phyloP scores from a whole-genome alignment of 2,797 vertebrate species.

The Dallia pectoralis region DNA sequence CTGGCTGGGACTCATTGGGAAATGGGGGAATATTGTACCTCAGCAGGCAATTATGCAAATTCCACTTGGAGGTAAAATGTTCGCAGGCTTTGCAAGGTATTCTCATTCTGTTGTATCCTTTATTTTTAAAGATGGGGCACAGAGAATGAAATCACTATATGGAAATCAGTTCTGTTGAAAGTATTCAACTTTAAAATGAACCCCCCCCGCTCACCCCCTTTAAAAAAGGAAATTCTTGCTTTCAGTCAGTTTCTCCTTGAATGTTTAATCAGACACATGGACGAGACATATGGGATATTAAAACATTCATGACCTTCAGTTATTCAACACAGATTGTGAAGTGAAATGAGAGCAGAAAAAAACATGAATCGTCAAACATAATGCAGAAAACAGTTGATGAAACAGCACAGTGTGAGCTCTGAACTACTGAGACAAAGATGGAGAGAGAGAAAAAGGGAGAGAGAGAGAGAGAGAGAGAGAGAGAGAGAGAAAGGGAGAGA shows the following conservation, averaged over 20 bases:
- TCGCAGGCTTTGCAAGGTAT: constrained; percentile 41
- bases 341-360: constrained; percentile 20
- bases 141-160: constrained; percentile 18
- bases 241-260: constrained; percentile 13
- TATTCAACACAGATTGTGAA: constrained; percentile 22
- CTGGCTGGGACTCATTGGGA: constrained; percentile 44
- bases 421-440: not conserved
- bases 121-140: constrained; percentile 2
- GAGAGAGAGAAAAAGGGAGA: not conserved
- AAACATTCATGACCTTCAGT: constrained; percentile 25
- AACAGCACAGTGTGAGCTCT: not conserved
- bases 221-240: not conserved
- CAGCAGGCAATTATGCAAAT: constrained; percentile 53
- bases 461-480: not conserved
- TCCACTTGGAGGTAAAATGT: constrained; percentile 44
- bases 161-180: constrained; percentile 24
- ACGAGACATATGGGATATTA: constrained; percentile 24
- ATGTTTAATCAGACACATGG: constrained; percentile 23
- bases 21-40: constrained; percentile 46
- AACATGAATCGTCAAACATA: constrained; percentile 41
- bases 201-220: too few species aligned
- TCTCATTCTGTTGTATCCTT: constrained; percentile 18
- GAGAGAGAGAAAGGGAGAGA: not conserved
- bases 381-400: constrained; percentile 4
- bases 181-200: not conserved